These are phyloP conservation scores for Acanthaster planci DNA, from an alignment of 35 echinoderm and acorn worm species.

Conservation along the genomic window DNA sequence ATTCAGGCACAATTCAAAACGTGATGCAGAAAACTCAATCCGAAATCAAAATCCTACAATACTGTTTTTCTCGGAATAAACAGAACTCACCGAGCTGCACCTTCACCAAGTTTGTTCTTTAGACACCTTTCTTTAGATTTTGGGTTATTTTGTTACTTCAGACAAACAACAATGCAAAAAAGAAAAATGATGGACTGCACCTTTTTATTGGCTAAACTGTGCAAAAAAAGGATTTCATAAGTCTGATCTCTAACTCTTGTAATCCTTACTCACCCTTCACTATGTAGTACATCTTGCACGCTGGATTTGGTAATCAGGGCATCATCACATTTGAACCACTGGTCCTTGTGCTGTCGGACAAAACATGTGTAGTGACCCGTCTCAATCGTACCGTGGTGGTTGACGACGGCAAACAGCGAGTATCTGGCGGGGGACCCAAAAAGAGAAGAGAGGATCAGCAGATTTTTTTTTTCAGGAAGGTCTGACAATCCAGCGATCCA, in stretches of 20 bases:
- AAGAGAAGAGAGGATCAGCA: too few species aligned
- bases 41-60: too few species aligned
- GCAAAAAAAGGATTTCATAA: neutral
- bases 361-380: constrained; percentile 98
- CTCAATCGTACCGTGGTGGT: constrained; percentile 93
- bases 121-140: neutral
- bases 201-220: neutral
- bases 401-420: constrained; percentile 99
- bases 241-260: neutral
- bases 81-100: too few species aligned
- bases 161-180: too few species aligned
- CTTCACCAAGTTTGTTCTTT: too few species aligned
- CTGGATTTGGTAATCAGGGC: constrained; percentile 88
- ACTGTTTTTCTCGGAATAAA: too few species aligned
- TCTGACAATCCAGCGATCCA: too few species aligned
- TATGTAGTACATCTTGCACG: constrained; percentile 88
- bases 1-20: too few species aligned
- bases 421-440: constrained; percentile 59
- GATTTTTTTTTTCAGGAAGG: too few species aligned
- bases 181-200: too few species aligned
- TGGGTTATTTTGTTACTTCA: constrained; percentile 5
- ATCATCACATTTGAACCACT: constrained; percentile 99
- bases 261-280: constrained; percentile 80
- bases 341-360: constrained; percentile 91
- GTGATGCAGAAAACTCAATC: too few species aligned